Percentiles rank a stretch among this genome's conserved stretches.
Evolutionary conservation across 1,140 invertebrate genomes (phyloP).

Genomic region (Eumeta japonica): DNA sequence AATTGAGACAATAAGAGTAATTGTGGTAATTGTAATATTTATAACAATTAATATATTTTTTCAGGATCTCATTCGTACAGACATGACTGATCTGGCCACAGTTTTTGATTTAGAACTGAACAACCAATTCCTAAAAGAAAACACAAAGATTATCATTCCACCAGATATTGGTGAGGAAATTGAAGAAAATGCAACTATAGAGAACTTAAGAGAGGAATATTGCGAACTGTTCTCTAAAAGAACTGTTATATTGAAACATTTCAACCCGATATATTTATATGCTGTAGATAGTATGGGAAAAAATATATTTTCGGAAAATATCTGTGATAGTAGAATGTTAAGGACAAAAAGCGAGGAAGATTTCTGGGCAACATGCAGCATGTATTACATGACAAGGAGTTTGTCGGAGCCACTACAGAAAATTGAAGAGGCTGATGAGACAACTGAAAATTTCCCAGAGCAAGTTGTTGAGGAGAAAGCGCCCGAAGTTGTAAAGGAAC

Average conservation of each 20-base stretch:
- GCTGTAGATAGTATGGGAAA: conserved; percentile 38
- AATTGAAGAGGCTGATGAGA: conserved; percentile 10
- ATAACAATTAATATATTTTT: too few relatives aligned
- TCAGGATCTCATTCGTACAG: conserved; percentile 66
- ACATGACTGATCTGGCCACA: conserved; percentile 62
- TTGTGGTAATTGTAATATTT: too few relatives aligned
- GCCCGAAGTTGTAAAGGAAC: conserved; percentile 19
- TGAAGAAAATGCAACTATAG: conserved; percentile 20
- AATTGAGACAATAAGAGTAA: too few relatives aligned
- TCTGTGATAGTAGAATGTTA: conserved; percentile 16
- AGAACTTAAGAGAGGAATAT: conserved; percentile 32
- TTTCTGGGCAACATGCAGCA: conserved; percentile 34
- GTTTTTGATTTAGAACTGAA: conserved; percentile 75
- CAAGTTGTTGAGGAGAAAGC: conserved; percentile 9
- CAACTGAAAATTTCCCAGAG: conserved; percentile 7
- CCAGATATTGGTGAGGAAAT: conserved; percentile 56
- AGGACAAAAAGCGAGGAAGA: conserved; percentile 31
- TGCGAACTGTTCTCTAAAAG: conserved; percentile 39
- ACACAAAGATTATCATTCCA: conserved; percentile 70
- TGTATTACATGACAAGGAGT: conserved; percentile 26
- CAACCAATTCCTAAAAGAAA: conserved; percentile 70
- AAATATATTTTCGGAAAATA: conserved; percentile 37
- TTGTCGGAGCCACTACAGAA: conserved; percentile 7
- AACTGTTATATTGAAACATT: conserved; percentile 33
- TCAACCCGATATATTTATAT: conserved; percentile 44